Evolutionary conservation across 2,113 vertebrate species (phyloP).

Genomic region (Xiphophorus couchianus): DNA sequence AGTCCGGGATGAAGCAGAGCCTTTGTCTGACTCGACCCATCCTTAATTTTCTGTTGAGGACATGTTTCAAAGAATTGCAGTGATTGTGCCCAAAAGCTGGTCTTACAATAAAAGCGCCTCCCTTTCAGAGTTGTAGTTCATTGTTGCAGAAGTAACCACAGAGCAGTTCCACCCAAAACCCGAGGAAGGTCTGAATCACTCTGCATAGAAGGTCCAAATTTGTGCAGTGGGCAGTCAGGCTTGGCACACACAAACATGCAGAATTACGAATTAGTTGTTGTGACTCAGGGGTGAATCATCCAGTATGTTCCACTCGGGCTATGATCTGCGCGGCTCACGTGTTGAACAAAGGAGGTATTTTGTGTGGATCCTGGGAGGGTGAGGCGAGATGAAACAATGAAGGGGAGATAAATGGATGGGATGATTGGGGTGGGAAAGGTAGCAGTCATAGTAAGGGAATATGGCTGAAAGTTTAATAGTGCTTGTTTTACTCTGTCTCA

Average conservation of each 20-base stretch:
- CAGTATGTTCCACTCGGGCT: constrained; percentile 55
- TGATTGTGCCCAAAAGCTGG: constrained; percentile 28
- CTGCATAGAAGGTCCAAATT: constrained; percentile 53
- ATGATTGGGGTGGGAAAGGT: constrained; percentile 21
- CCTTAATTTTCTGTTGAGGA: constrained; percentile 31
- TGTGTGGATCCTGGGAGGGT: not conserved
- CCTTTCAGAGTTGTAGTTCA: constrained; percentile 35
- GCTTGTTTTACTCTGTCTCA: not conserved
- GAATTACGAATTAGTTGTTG: constrained; percentile 39
- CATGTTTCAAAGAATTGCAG: constrained; percentile 31
- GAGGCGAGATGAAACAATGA: constrained; percentile 27
- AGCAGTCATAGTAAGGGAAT: not conserved
- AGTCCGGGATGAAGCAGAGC: not conserved
- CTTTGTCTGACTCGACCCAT: constrained; percentile 15
- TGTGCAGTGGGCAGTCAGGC: constrained; percentile 39
- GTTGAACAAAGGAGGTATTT: constrained; percentile 39
- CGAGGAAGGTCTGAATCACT: constrained; percentile 78
- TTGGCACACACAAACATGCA: constrained; percentile 29
- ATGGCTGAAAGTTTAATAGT: not conserved
- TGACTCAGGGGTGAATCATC: constrained; percentile 69
- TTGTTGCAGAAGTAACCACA: constrained; percentile 61
- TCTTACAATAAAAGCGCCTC: constrained; percentile 31
- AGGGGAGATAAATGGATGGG: constrained; percentile 17
- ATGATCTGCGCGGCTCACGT: constrained; percentile 39
- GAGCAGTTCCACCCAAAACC: constrained; percentile 62